phyloP scores from a whole-genome alignment of 2,113 vertebrate species.

The Chaetura pelagica region DNA sequence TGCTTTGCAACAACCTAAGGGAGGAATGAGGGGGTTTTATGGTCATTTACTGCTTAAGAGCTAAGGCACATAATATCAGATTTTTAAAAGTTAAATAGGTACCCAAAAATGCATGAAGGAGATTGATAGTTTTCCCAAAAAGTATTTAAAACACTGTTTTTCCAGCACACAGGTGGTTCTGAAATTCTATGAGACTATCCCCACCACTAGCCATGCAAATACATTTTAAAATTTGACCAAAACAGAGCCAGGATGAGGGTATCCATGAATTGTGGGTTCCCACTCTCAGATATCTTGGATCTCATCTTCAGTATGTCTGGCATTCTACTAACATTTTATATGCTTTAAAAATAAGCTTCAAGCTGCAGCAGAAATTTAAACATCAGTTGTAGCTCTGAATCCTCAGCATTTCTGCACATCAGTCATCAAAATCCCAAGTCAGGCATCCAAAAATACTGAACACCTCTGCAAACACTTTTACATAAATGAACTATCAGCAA shows the following conservation, averaged over 20 bases:
- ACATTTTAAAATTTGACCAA: not conserved
- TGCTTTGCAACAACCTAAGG: not conserved
- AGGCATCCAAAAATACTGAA: slow-evolving; percentile 48
- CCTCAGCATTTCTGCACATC: slow-evolving; percentile 17
- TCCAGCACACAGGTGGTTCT: not conserved
- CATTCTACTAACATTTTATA: not conserved
- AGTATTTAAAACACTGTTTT: not conserved
- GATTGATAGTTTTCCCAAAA: not conserved
- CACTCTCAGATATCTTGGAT: not conserved
- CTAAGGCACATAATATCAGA: not conserved
- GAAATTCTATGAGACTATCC: not conserved
- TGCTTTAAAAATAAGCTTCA: not conserved
- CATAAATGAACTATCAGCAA: slow-evolving; percentile 50
- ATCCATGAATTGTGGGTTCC: not conserved
- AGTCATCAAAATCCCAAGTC: slow-evolving; percentile 37
- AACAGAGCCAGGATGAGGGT: not conserved
- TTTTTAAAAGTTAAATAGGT: slow-evolving; percentile 1
- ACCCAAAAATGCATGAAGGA: not conserved
- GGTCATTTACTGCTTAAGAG: not conserved
- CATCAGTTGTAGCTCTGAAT: not conserved
- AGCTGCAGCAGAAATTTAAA: slow-evolving; percentile 19
- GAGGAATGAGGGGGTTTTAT: not conserved
- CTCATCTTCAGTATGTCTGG: not conserved
- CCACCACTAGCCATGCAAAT: not conserved
- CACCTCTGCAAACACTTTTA: slow-evolving; percentile 40